Evolutionary conservation across 1,140 invertebrate species (phyloP).

Genomic region (Macrostomum lignano): DNA sequence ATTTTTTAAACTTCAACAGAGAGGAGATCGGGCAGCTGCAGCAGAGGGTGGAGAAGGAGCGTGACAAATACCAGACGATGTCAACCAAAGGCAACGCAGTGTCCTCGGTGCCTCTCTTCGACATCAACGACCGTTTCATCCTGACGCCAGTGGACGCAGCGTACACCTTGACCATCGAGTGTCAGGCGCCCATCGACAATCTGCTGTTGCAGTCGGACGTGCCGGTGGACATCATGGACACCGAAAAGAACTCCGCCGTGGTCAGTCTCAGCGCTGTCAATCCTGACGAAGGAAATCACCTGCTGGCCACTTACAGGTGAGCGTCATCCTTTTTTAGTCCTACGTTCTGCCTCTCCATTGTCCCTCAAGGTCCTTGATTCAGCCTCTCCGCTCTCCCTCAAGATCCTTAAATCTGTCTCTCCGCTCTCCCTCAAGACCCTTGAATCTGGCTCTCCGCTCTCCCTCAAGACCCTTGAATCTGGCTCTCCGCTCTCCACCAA

Average conservation of each 20-base stretch:
- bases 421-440: no score
- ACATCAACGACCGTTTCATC: conserved; percentile 46
- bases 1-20: no score
- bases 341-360: no score
- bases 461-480: no score
- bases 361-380: no score
- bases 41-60: conserved; percentile 36
- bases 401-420: no score
- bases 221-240: conserved; percentile 48
- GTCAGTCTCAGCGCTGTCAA: conserved; percentile 45
- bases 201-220: conserved; percentile 47
- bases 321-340: no score
- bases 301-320: conserved; percentile 54
- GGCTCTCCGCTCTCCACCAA: no score
- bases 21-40: conserved; percentile 48
- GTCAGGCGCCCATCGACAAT: conserved; percentile 53
- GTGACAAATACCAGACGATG: conserved; percentile 39
- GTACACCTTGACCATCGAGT: conserved; percentile 45
- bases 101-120: conserved; percentile 41
- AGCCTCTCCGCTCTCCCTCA: no score
- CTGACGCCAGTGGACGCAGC: conserved; percentile 42
- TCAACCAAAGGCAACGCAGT: conserved; percentile 30
- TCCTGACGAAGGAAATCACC: conserved; percentile 40
- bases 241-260: conserved; percentile 57
- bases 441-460: no score